A percentile compares a stretch with the other conserved stretches of the same genome.
Conservation (phyloP, 2,113 vertebrate species). For the Colistium nudipinnis region DNA sequence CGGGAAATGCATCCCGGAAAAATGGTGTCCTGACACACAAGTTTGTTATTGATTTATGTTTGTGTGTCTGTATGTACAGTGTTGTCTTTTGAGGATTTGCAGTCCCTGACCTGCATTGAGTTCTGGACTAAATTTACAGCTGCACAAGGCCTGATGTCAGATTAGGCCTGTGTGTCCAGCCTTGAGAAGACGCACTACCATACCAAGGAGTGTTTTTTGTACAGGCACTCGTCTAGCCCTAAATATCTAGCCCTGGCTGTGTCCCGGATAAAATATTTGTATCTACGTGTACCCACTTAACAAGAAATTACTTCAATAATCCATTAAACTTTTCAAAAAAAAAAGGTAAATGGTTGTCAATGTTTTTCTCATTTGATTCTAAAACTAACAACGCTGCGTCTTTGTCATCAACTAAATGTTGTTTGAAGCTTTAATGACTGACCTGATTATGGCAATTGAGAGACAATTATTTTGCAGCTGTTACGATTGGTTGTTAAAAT, state of each 20-base stretch:
- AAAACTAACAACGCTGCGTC: not conserved
- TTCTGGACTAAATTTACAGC: slow-evolving; percentile 57
- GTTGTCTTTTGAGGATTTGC: slow-evolving; percentile 48
- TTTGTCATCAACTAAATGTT: not conserved
- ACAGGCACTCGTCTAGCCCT: slow-evolving; percentile 37
- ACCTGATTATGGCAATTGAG: not conserved
- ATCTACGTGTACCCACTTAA: slow-evolving; percentile 59
- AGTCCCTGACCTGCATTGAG: slow-evolving; percentile 37
- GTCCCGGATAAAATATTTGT: slow-evolving; percentile 53
- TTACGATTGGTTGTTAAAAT: too few relatives aligned
- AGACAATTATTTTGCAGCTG: too few relatives aligned
- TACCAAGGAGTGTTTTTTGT: slow-evolving; percentile 32
- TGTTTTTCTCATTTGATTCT: slow-evolving; percentile 7
- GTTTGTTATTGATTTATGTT: slow-evolving; percentile 39
- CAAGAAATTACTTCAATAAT: slow-evolving; percentile 35
- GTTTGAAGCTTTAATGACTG: not conserved
- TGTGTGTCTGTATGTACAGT: slow-evolving; percentile 39
- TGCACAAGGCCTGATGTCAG: slow-evolving; percentile 32
- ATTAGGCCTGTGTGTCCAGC: slow-evolving; percentile 36
- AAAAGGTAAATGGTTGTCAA: not conserved
- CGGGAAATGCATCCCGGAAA: not conserved
- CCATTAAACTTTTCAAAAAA: slow-evolving; percentile 82
- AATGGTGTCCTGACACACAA: slow-evolving; percentile 30
- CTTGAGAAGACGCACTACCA: slow-evolving; percentile 25
- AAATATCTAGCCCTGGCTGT: slow-evolving; percentile 36